Conservation (phyloP, 2,888 invertebrate species). For the Protodeltote pygarga region DNA sequence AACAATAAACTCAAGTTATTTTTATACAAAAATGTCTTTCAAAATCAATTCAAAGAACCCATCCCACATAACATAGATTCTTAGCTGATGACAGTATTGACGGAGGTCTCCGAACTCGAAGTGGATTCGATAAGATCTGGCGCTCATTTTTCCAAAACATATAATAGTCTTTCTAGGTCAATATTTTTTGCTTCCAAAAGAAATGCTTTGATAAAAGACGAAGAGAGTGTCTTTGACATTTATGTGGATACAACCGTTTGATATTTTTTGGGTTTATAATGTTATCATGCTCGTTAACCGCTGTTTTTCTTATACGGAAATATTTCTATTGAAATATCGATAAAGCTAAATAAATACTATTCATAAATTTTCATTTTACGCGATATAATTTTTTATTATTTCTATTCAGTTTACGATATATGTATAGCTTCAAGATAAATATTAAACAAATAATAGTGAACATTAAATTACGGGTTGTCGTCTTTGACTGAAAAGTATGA, state of each 20-base stretch:
- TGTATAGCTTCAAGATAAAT: too few relatives aligned
- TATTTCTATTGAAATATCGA: background rate
- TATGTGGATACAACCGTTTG: conserved; percentile 44
- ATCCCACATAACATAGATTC: too few relatives aligned
- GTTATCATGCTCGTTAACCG: conserved; percentile 35
- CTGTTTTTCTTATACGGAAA: conserved; percentile 6
- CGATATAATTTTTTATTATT: too few relatives aligned
- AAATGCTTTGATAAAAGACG: conserved; percentile 46
- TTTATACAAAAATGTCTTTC: too few relatives aligned
- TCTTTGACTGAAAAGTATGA: too few relatives aligned
- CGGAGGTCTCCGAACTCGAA: conserved; percentile 29
- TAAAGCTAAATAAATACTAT: conserved; percentile 1
- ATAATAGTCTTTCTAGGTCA: conserved; percentile 28
- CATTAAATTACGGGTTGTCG: too few relatives aligned
- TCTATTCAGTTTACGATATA: too few relatives aligned
- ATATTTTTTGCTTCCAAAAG: conserved; percentile 40
- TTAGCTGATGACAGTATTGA: conserved; percentile 21
- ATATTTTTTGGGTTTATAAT: conserved; percentile 37
- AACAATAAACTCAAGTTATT: too few relatives aligned
- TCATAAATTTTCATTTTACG: background rate
- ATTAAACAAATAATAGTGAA: too few relatives aligned
- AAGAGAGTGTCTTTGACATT: conserved; percentile 52
- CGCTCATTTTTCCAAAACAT: conserved; percentile 32
- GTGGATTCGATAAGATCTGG: conserved; percentile 23
- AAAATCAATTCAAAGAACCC: too few relatives aligned